Percentiles rank a stretch among this genome's conserved stretches.
These are phyloP conservation scores for Stichodactyla helianthus DNA, from an alignment of 64 coral and sea anemone genomes.

Conservation along the genomic window DNA sequence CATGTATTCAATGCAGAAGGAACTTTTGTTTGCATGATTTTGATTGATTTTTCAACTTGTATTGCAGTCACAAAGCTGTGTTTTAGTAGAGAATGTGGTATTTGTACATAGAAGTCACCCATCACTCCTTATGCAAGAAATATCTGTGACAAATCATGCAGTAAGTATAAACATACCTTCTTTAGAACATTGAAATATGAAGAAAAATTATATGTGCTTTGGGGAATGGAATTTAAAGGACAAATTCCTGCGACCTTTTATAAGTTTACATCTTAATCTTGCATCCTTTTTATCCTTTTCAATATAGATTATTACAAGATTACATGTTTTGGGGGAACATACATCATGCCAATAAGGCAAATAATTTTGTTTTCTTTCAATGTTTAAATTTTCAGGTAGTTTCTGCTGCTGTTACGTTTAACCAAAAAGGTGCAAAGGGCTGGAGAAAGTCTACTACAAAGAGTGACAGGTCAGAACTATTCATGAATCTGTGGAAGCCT, in stretches of 20 bases:
- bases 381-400: not conserved
- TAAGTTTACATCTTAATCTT: too few relatives aligned
- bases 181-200: too few relatives aligned
- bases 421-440: constrained; percentile 45
- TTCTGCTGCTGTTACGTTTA: not conserved
- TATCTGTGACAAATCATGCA: constrained; percentile 72
- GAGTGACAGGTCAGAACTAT: constrained; percentile 27
- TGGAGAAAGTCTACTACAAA: constrained; percentile 62
- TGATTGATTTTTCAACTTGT: not conserved
- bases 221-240: too few relatives aligned
- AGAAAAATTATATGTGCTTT: too few relatives aligned
- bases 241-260: too few relatives aligned
- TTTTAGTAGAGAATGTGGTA: constrained; percentile 63
- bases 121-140: constrained; percentile 82
- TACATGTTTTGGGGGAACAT: not conserved
- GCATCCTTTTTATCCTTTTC: too few relatives aligned
- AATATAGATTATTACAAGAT: too few relatives aligned
- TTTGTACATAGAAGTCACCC: constrained; percentile 76
- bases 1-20: not conserved
- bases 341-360: not conserved
- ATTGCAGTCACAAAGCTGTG: constrained; percentile 64
- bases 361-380: not conserved
- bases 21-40: not conserved
- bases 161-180: constrained; percentile 36
- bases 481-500: too few relatives aligned